A percentile compares a stretch with the other conserved stretches of the same genome.
Evolutionary conservation across 2,113 vertebrate species (phyloP).

Genomic region (Brachypodius melanocephalos): DNA sequence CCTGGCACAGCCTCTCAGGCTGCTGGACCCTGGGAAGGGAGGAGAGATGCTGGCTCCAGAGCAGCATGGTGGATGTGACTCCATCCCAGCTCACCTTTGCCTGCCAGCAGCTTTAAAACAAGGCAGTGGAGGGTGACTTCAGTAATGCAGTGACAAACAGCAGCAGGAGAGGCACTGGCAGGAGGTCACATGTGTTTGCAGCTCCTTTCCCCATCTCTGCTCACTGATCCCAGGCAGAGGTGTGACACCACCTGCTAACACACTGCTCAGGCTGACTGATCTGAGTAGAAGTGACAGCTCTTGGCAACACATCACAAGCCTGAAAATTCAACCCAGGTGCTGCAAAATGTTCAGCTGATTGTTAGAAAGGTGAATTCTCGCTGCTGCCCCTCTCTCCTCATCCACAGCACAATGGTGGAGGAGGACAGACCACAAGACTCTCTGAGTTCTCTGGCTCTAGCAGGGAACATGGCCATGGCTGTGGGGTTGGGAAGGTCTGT

Average conservation of each 20-base stretch:
- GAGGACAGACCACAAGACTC: background rate
- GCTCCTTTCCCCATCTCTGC: background rate
- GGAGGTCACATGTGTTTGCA: background rate
- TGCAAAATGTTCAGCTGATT: background rate
- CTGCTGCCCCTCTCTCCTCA: background rate
- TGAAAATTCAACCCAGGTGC: background rate
- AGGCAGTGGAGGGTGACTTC: background rate
- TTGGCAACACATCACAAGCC: background rate
- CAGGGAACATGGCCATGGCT: fast-evolving
- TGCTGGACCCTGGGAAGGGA: background rate
- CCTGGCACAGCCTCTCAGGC: background rate
- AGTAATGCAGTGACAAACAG: background rate
- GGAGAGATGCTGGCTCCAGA: background rate
- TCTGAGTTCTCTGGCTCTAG: background rate
- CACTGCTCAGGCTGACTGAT: background rate
- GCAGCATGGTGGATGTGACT: background rate
- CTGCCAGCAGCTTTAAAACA: background rate
- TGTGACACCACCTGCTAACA: conserved; percentile 22
- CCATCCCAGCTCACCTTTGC: background rate
- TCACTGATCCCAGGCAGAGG: conserved; percentile 16
- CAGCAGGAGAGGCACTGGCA: background rate
- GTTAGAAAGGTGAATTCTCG: background rate
- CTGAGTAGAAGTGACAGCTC: conserved; percentile 17
- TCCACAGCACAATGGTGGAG: background rate
- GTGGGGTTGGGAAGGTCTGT: background rate